Evolutionary conservation across 1,140 invertebrate species (phyloP), one percentile per base, ranked within the genome.

Genomic region (Drosophila athabasca): DNA sequence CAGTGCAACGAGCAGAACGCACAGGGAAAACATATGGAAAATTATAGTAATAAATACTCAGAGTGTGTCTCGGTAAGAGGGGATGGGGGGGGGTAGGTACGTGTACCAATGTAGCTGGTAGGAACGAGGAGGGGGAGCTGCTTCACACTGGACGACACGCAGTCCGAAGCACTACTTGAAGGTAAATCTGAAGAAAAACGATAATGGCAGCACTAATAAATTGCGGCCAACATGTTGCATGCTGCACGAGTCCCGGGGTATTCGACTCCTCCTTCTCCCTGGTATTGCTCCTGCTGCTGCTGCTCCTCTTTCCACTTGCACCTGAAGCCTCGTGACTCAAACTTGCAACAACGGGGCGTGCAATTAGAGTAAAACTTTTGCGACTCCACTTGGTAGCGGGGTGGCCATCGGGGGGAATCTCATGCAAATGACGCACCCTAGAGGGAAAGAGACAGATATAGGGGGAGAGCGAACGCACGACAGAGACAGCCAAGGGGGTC

Each of bases 171-270:
- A 39, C 35, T 45, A 24, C 62, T 66, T 61, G 76, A 57, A 78
- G 70, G 75, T 79, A 83, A 88, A 83, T 88, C 83, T 88, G 84
- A 88, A 88, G 83, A 88, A 88, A 89, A 88, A 89, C 83, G 83
- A 88, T 88, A 88, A 88, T 88, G 83, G 83, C 83, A 88, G 83
- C 83, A 88, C 83, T 88, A 88, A 88, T 88, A 88, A 88, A 88
- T 88, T 88, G 83, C 83, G 81, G 79, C 79, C 79, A 88, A 88
- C 83, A 87, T 87, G 83, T 83, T 87, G 83, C 83, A 87, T 87
- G 83, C 68, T 88, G 83, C 83, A 87, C 79, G 83, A 77, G 76
- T 57, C 51, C 39, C 24, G n/a, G 46, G 48, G 62, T 29, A 58
- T 17, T 15, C 51, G 45, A 26, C 19, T 6, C 19, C 46, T 15